Evolutionary conservation across 2,888 invertebrate genomes (phyloP).

Genomic region (Macrostomum cliftonense): DNA sequence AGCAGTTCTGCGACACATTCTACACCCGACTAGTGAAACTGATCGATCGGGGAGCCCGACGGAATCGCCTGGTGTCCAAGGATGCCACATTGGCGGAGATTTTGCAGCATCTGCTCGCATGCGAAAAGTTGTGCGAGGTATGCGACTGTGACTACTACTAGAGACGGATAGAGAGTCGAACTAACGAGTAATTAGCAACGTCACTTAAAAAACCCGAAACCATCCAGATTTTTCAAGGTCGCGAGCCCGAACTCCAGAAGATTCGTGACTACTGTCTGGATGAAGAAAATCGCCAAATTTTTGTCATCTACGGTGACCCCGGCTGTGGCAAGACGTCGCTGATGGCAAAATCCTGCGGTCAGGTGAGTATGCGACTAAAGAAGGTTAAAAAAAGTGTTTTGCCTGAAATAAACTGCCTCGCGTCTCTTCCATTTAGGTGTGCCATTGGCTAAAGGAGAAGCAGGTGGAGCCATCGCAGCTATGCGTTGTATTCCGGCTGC

Average conservation of each 20-base stretch:
- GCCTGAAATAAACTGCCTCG: background rate
- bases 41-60: conserved; percentile 80
- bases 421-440: background rate
- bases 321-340: conserved; percentile 94
- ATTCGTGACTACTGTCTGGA: background rate
- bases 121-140: conserved; percentile 64
- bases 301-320: conserved; percentile 78
- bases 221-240: background rate
- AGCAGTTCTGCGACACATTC: conserved; percentile 79
- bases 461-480: conserved; percentile 41
- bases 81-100: conserved; percentile 26
- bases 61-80: conserved; percentile 68
- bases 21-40: conserved; percentile 74
- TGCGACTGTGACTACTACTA: too few species aligned
- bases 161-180: too few species aligned
- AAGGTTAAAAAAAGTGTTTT: background rate
- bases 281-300: conserved; percentile 49
- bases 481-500: conserved; percentile 67
- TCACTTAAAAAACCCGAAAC: too few species aligned
- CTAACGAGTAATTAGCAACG: too few species aligned
- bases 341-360: conserved; percentile 54
- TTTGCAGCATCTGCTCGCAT: conserved; percentile 68
- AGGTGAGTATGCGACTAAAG: too few species aligned
- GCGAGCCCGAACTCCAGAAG: background rate
- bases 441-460: background rate